A percentile compares a stretch with the other conserved stretches of the same genome.
Evolutionary conservation across 2,797 vertebrate species (phyloP).

Genomic region (Podarcis lilfordi): DNA sequence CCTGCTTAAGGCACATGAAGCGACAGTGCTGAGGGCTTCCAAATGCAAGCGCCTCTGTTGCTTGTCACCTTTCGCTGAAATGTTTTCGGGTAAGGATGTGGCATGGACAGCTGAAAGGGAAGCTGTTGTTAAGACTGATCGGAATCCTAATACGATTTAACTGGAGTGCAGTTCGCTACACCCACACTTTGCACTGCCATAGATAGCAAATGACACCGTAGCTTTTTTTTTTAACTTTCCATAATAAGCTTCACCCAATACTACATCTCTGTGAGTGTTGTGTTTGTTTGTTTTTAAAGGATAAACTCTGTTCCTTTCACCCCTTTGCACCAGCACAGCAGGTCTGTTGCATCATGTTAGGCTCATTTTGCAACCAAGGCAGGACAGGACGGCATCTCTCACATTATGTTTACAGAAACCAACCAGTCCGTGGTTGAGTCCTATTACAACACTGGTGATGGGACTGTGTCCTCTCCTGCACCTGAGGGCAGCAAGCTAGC

Average conservation of each 20-base stretch:
- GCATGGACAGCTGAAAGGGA: slow-evolving; percentile 31
- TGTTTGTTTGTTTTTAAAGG: not conserved
- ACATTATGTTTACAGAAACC: no score
- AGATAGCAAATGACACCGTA: slow-evolving; percentile 55
- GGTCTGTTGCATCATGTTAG: slow-evolving; percentile 15
- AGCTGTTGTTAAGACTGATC: slow-evolving; percentile 54
- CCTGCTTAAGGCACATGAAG: slow-evolving; percentile 16
- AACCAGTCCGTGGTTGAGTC: no score
- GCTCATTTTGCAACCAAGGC: not conserved
- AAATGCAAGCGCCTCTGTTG: slow-evolving; percentile 59
- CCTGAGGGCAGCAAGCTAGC: no score
- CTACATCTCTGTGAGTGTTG: slow-evolving; percentile 20
- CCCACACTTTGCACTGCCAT: slow-evolving; percentile 50
- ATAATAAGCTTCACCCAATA: slow-evolving; percentile 45
- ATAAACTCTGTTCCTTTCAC: slow-evolving; percentile 30
- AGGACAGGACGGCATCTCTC: no score
- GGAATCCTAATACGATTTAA: slow-evolving; percentile 57
- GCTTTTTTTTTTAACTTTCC: slow-evolving; percentile 40
- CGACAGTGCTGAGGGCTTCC: slow-evolving; percentile 20
- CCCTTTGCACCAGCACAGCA: slow-evolving; percentile 41
- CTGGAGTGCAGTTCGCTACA: slow-evolving; percentile 59
- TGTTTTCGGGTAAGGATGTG: slow-evolving; percentile 42
- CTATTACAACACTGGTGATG: no score
- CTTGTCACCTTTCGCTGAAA: slow-evolving; percentile 43
- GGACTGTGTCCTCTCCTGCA: no score